These are phyloP conservation scores for Arvicanthis niloticus DNA, from an alignment of 2,113 vertebrate genomes.

Conservation along the genomic window DNA sequence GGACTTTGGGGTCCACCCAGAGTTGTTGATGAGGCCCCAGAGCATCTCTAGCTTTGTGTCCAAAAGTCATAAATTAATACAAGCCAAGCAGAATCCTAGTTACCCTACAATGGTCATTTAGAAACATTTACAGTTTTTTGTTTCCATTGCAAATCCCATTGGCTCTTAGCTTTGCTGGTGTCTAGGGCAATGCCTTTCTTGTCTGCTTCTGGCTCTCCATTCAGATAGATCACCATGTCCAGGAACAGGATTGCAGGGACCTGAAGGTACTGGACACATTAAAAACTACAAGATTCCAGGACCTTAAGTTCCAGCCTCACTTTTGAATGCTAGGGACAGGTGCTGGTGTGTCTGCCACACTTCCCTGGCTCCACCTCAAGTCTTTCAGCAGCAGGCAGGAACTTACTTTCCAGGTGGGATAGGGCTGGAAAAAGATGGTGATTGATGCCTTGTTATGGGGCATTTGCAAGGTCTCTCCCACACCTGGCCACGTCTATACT, in stretches of 20 bases:
- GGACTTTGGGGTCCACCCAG: too few relatives aligned
- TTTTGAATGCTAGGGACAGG: background rate
- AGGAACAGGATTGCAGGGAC: background rate
- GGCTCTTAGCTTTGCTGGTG: background rate
- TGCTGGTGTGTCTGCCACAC: background rate
- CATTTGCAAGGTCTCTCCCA: background rate
- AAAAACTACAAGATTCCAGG: background rate
- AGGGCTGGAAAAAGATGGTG: too few relatives aligned
- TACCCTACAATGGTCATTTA: background rate
- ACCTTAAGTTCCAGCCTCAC: too few relatives aligned
- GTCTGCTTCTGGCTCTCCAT: background rate
- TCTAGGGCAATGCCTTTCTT: background rate
- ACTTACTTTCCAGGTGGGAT: constrained; percentile 1
- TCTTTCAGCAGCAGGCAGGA: background rate
- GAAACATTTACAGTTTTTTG: background rate
- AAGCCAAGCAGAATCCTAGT: background rate
- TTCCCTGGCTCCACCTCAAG: background rate
- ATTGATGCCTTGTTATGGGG: background rate
- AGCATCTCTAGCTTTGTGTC: background rate
- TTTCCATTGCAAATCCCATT: background rate
- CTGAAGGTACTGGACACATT: background rate
- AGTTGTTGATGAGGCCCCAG: background rate
- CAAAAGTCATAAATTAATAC: too few relatives aligned
- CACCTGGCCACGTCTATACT: background rate
- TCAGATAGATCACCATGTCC: background rate